Evolutionary conservation across 2,797 vertebrate species (phyloP).

Genomic region (Phrynocephalus guinanensis): DNA sequence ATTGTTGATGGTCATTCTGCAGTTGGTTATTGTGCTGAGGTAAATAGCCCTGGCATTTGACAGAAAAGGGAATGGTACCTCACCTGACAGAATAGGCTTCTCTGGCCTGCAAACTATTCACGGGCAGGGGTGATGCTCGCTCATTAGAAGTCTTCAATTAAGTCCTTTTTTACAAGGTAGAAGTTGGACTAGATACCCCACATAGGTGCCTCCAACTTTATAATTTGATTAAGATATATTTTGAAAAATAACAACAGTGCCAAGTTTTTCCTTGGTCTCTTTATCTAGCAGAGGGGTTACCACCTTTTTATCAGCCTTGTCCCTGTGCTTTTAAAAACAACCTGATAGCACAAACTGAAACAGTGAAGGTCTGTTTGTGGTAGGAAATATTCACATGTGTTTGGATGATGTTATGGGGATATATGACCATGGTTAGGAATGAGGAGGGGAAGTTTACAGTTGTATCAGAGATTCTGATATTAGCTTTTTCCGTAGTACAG

Average conservation of each 20-base stretch:
- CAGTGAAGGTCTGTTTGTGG: not conserved
- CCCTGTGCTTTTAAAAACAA: not conserved
- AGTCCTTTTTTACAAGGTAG: not conserved
- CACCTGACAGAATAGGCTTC: too few relatives aligned
- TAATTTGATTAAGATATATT: not conserved
- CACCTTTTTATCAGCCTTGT: not conserved
- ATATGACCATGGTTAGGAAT: not conserved
- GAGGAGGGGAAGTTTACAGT: not conserved
- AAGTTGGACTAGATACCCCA: not conserved
- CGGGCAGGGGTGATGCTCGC: not conserved
- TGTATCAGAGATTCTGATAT: not conserved
- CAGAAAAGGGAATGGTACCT: too few relatives aligned
- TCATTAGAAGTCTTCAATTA: not conserved
- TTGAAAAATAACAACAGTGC: not conserved
- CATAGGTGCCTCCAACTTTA: not conserved
- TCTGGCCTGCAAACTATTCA: too few relatives aligned
- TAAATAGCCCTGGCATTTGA: too few relatives aligned
- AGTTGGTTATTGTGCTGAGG: not conserved
- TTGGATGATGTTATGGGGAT: too few relatives aligned
- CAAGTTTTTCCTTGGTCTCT: not conserved
- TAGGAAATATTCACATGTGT: not conserved
- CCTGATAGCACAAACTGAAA: not conserved
- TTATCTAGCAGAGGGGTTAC: not conserved
- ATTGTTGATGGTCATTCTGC: not conserved
- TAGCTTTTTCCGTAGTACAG: not conserved